Evolutionary conservation across 2,888 invertebrate genomes (phyloP), one percentile per base, ranked within the genome.

Genomic region (Sepioteuthis lessoniana): DNA sequence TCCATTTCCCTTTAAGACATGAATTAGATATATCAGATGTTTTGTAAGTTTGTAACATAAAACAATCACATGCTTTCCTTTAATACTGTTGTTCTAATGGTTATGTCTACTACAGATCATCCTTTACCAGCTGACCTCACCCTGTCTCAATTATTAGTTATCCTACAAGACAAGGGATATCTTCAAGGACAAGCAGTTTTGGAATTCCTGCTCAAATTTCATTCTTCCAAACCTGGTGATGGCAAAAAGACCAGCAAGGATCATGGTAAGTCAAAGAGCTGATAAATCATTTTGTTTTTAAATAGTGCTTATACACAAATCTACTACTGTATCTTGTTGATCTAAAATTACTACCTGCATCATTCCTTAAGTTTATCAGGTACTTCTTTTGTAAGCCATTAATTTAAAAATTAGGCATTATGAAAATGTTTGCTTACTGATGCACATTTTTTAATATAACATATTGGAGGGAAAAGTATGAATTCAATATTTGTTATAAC

Each of bases 91-190:
- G 31, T 60, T 60, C 3, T 76, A 76, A 76, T n/a, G n/a, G 76
- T 31, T 38, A 42, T 42, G 37, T 76, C 42, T 55, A 94, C 95
- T 95, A 25, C 95, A 97, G 97, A 96, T 91, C 97, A 97, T 95
- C 96, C 97, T 50, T 96, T 98, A 55, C 97, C 98, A 3, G 97
- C 97, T 35, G 98, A 98, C 95, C 97, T 98, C 93, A 98, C 98
- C 4, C 97, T 98, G 94, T 98, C 98, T 13, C 98, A 98, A 97
- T 97, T 98, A 90, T 96, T 98, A 91, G 97, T 98, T 1, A 97
- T 98, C 19, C 97, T 98, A n/a, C 97, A 96, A 76, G 96, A 96
- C 90, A 94, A 96, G 94, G 97, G 96, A 16, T 94, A 96, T 13
- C 95, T 96, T 19, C 95, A 96, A 46, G 96, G 96, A n/a, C 95